Evolutionary conservation across 2,113 vertebrate genomes (phyloP), one percentile per base, ranked within the genome.

Genomic region (Prolemur simus): DNA sequence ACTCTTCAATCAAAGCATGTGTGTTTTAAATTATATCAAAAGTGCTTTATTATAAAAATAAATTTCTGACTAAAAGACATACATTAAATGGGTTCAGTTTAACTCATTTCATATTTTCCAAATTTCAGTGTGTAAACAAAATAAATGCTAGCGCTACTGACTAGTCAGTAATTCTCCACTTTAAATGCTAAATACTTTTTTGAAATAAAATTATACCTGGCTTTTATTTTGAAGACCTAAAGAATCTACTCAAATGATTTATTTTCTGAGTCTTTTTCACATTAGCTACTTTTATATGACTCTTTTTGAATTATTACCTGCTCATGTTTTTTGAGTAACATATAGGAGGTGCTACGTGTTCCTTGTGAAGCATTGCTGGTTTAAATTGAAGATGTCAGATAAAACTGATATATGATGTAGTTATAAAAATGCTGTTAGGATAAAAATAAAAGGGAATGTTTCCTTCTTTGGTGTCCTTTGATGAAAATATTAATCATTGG

Each of bases 1-100:
- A 23, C 99, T 99, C 2, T 99, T 99, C 87, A 98, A 99, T 98
- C 99, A 99, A 98, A 99, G 99, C 85, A 98, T 99, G 42, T 99
- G 99, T 98, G 97, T 99, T 91, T 98, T 99, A 98, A 99, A 99
- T 8, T 99, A 99, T 29, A 98, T 99, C 76, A 99, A 99, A 98
- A 99, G 99, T 96, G 99, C 99, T 58, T 98, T 99, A 89, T 98
- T 99, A 56, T 99, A 97, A 98, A 95, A 91, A 93, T 85, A 91
- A 87, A 92, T 20, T 42, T 73, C 23, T 76, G 15, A 63, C 14
- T 84, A 84, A 83, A 52, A 69, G 37, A 68, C 42, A 47, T 52
- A 5, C 39, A 74, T 87, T 54, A 92, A 88, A 82, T 83, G n/a
- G 15, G 8, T 90, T 90, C 54, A 52, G 2, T 93, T 91, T 89